A percentile compares a stretch with the other conserved stretches of the same genome.
Conservation (phyloP, 2,113 vertebrate genomes). For the Circaetus cinerascens region DNA sequence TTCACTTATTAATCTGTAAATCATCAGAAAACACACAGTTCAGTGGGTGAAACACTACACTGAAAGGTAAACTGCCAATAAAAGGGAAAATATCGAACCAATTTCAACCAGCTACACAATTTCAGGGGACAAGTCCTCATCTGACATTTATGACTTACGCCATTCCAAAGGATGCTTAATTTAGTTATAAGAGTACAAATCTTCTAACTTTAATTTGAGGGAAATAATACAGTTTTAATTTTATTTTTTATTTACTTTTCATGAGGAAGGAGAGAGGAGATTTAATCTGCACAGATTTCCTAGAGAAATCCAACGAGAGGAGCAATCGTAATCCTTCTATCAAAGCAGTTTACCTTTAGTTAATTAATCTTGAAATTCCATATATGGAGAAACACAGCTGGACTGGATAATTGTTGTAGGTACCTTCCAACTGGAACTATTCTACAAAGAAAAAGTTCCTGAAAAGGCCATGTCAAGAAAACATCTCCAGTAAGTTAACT, state of each 20-base stretch:
- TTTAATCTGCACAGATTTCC: background rate
- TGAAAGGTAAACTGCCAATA: background rate
- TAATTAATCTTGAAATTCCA: background rate
- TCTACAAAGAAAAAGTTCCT: background rate
- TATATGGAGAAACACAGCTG: background rate
- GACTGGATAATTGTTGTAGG: background rate
- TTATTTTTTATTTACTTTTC: background rate
- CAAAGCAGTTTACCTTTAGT: background rate
- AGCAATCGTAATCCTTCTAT: background rate
- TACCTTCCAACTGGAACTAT: background rate
- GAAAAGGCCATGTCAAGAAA: background rate
- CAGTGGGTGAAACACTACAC: background rate
- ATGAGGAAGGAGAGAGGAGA: fast-evolving
- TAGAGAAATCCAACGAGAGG: background rate
- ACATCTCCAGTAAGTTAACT: background rate
- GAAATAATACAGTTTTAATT: background rate
- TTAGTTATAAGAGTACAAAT: background rate
- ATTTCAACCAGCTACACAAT: background rate
- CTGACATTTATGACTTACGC: background rate
- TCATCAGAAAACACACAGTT: background rate
- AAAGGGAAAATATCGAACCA: background rate
- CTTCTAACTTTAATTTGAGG: background rate
- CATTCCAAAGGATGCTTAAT: background rate
- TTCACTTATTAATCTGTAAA: background rate
- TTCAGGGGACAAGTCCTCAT: background rate